Percentiles rank a stretch among this genome's conserved stretches.
Evolutionary conservation across 2,113 vertebrate genomes (phyloP).

Genomic region (Ochotona princeps): DNA sequence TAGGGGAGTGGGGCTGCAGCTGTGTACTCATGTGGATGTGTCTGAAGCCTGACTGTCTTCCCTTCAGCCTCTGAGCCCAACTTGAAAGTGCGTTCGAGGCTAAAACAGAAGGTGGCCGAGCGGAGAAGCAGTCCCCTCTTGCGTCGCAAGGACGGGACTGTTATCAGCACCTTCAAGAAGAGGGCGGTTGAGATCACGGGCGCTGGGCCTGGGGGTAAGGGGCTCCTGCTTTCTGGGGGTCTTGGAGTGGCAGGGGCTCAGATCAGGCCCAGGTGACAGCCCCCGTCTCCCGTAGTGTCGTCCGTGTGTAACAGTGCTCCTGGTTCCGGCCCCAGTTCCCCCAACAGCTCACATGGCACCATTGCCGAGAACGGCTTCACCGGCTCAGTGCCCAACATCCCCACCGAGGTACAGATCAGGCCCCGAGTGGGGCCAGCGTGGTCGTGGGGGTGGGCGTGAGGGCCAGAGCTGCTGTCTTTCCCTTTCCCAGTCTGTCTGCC

Average conservation of each 20-base stretch:
- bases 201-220: slow-evolving; percentile 80
- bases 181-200: slow-evolving; percentile 92
- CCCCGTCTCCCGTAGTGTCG: slow-evolving; percentile 83
- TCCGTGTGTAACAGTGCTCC: slow-evolving; percentile 92
- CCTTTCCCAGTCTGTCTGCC: not conserved
- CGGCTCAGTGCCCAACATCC: slow-evolving; percentile 92
- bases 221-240: not conserved
- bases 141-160: slow-evolving; percentile 94
- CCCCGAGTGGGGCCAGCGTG: not conserved
- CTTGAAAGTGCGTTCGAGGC: slow-evolving; percentile 96
- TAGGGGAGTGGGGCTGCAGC: not conserved
- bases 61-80: slow-evolving; percentile 95
- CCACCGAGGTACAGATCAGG: slow-evolving; percentile 86
- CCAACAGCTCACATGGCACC: slow-evolving; percentile 91
- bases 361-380: slow-evolving; percentile 92
- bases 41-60: not conserved
- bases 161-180: slow-evolving; percentile 97
- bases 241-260: not conserved
- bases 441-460: not conserved
- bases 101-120: slow-evolving; percentile 98
- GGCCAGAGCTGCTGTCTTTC: not conserved
- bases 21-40: not conserved
- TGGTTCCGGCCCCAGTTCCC: slow-evolving; percentile 91
- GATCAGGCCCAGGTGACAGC: slow-evolving; percentile 62
- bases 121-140: slow-evolving; percentile 95